These are phyloP conservation scores for Siniperca chuatsi DNA, from an alignment of 2,113 vertebrate species.

Conservation along the genomic window DNA sequence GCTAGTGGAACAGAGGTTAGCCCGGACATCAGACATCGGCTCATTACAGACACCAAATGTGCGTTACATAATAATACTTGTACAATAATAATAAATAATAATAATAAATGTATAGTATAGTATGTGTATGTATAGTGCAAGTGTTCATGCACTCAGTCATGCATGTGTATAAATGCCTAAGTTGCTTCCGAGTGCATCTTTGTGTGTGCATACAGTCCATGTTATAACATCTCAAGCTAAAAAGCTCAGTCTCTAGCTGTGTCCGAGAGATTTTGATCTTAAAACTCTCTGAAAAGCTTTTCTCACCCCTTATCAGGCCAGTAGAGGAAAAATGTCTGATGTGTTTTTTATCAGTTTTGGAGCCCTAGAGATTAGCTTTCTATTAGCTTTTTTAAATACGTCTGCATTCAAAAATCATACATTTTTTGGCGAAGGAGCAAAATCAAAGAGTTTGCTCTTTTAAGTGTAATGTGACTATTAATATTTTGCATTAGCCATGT, in stretches of 20 bases:
- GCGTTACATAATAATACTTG: background rate
- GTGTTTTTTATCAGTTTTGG: background rate
- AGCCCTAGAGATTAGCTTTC: too few relatives aligned
- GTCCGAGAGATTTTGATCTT: constrained; percentile 43
- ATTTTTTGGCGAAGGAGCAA: too few relatives aligned
- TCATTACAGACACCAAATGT: constrained; percentile 5
- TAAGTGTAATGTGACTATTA: too few relatives aligned
- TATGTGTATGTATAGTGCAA: background rate
- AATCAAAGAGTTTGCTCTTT: too few relatives aligned
- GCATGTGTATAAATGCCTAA: background rate
- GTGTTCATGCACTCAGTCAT: constrained; percentile 18
- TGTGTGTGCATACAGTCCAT: background rate
- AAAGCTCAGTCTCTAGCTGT: constrained; percentile 32
- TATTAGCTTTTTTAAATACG: too few relatives aligned
- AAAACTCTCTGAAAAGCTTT: constrained; percentile 54
- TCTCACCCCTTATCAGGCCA: constrained; percentile 33
- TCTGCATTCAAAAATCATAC: too few relatives aligned
- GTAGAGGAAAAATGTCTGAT: background rate
- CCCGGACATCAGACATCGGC: background rate
- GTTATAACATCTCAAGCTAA: constrained; percentile 39
- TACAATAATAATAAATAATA: background rate
- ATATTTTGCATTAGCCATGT: too few relatives aligned
- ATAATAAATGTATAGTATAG: too few relatives aligned
- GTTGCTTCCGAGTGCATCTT: background rate
- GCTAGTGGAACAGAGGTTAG: background rate